Base-by-base conservation (phyloP, 92 coral and sea anemone species). In the Palythoa caribaeorum region DNA sequence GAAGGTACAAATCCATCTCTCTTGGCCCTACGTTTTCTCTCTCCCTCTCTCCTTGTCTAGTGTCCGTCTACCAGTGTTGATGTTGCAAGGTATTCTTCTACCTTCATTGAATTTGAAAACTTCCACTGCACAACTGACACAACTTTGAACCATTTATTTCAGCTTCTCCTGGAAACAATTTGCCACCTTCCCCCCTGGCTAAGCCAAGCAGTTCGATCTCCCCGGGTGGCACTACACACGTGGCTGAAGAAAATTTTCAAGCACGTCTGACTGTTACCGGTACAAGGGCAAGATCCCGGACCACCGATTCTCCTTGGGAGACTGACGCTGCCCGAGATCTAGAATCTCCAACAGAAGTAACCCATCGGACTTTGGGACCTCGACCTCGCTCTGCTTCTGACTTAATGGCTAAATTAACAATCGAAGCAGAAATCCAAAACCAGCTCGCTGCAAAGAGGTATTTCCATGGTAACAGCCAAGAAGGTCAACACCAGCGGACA, bases 81-180 rank as follows among this genome's bases (percentile, higher is more conserved):
- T 28, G 28, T 28, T 28, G 28, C 28, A 28, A 28, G 28, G 28
- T 8, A 3, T 1, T 44, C 50, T 44, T 44, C 6, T 44, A 2
- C 50, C 7, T 44, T 44, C 7, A 8, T 44, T 44, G 50, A 44
- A 44, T 44, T 44, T 44, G 50, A 44, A 44, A 44, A 44, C 4
- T 2, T 8, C 50, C 50, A 44, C 50, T 8, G 6, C 50, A 44
- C 50, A 5, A 44, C 5, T 44, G 50, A 44, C 50, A 6, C 50
- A 21, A 48, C 2, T 47, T 81, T 44, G 16, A 12, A 39, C 37
- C 55, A 2, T 1, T 77, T 77, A 17, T 77, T 21, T 14, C 86
- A 81, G 86, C 86, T 65, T 81, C 63, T n/a, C 86, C 86, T 47
- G 74, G 75, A 35, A 81, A 65, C 86, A 81, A 65, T 44, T 74